These are phyloP conservation scores for Drosophila sechellia DNA, from an alignment of 1,140 invertebrate species.

Conservation along the genomic window DNA sequence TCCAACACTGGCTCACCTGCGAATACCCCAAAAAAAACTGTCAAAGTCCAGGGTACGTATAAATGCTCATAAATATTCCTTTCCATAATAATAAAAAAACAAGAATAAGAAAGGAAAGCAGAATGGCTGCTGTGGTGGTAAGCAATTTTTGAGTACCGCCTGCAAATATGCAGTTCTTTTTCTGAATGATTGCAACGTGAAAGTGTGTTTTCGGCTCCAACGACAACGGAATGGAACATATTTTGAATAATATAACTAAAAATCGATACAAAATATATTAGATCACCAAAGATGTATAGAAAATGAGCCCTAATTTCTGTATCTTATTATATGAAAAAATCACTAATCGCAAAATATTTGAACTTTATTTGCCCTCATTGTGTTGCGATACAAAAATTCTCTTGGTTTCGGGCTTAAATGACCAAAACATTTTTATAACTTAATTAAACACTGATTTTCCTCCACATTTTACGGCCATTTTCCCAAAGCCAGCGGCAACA, in stretches of 20 bases:
- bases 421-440: conserved; percentile 78
- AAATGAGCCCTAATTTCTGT: too few relatives aligned
- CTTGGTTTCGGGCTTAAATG: conserved; percentile 44
- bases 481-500: conserved; percentile 39
- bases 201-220: conserved; percentile 1
- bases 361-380: conserved; percentile 28
- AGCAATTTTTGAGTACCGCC: conserved; percentile 50
- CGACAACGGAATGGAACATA: background rate
- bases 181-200: conserved; percentile 1
- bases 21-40: background rate
- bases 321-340: background rate
- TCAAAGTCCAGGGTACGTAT: conserved; percentile 13
- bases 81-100: conserved; percentile 39
- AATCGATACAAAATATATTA: too few relatives aligned
- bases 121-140: conserved; percentile 15
- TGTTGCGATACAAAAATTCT: conserved; percentile 7
- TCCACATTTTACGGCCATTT: conserved; percentile 73
- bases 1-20: background rate
- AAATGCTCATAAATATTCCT: conserved; percentile 49
- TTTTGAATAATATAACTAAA: background rate
- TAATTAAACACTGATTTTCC: conserved; percentile 78
- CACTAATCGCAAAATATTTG: conserved; percentile 19
- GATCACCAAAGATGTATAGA: too few relatives aligned
- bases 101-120: background rate
- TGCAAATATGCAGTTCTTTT: conserved; percentile 37